These are phyloP conservation scores for Thysanoteuthis rhombus DNA, from an alignment of 2,888 invertebrate species.

Conservation along the genomic window DNA sequence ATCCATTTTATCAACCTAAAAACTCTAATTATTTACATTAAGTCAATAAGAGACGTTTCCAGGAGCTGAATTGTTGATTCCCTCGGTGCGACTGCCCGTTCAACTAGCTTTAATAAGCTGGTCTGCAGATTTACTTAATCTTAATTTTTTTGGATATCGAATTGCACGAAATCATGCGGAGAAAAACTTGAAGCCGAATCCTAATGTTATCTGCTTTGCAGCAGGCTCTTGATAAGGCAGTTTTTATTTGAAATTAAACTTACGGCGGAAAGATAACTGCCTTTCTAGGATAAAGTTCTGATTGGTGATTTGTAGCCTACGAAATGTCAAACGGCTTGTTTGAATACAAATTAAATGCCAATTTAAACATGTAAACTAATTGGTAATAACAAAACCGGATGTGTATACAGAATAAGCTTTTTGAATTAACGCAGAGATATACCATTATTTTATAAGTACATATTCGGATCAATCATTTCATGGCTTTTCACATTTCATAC, in stretches of 20 bases:
- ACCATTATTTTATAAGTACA: too few relatives aligned
- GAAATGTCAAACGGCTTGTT: background rate
- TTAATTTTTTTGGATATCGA: background rate
- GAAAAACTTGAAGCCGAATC: background rate
- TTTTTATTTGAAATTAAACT: background rate
- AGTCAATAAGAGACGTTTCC: background rate
- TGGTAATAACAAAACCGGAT: background rate
- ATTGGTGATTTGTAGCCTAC: background rate
- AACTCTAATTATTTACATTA: background rate
- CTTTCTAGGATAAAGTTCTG: background rate
- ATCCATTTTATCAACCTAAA: background rate
- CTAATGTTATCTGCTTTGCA: background rate
- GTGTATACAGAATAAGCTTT: too few relatives aligned
- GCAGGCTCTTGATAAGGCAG: background rate
- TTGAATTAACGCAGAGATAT: too few relatives aligned
- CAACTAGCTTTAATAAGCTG: background rate
- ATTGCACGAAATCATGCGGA: background rate
- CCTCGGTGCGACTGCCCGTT: background rate
- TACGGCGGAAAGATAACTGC: background rate
- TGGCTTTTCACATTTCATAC: too few relatives aligned
- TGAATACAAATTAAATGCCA: background rate
- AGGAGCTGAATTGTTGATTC: background rate
- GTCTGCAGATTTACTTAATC: background rate
- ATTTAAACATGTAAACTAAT: background rate
- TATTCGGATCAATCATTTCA: too few relatives aligned